A percentile compares a stretch with the other conserved stretches of the same genome.
Evolutionary conservation across 2,797 vertebrate species (phyloP).

Genomic region (Falco peregrinus): DNA sequence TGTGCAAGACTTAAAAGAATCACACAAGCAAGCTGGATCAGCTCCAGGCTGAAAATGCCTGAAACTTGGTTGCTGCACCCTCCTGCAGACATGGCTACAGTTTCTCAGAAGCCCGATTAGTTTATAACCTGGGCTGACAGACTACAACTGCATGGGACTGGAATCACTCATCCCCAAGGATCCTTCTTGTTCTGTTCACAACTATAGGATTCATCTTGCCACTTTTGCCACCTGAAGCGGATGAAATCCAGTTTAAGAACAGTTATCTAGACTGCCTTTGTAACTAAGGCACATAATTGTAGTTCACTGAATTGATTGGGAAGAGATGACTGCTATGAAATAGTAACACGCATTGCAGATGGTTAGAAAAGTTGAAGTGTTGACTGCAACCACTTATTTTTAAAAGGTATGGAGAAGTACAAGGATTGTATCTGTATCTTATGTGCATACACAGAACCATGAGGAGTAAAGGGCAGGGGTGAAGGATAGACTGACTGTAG

Average conservation of each 20-base stretch:
- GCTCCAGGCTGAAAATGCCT: background rate
- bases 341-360: background rate
- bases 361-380: background rate
- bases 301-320: background rate
- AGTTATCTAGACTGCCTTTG: background rate
- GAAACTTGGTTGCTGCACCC: background rate
- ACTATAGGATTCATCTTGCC: background rate
- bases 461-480: background rate
- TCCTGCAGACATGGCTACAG: background rate
- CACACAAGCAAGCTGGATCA: background rate
- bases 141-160: background rate
- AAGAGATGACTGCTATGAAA: background rate
- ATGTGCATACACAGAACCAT: background rate
- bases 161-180: background rate
- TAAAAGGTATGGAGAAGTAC: background rate
- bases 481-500: background rate
- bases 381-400: background rate
- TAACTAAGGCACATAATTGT: background rate
- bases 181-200: background rate
- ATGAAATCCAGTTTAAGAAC: background rate
- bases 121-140: background rate
- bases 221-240: background rate
- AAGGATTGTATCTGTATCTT: background rate
- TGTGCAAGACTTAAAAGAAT: background rate
- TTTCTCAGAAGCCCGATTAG: background rate